These are phyloP conservation scores for Amphiprion clarkii DNA, from an alignment of 2,797 vertebrate species.

Conservation along the genomic window DNA sequence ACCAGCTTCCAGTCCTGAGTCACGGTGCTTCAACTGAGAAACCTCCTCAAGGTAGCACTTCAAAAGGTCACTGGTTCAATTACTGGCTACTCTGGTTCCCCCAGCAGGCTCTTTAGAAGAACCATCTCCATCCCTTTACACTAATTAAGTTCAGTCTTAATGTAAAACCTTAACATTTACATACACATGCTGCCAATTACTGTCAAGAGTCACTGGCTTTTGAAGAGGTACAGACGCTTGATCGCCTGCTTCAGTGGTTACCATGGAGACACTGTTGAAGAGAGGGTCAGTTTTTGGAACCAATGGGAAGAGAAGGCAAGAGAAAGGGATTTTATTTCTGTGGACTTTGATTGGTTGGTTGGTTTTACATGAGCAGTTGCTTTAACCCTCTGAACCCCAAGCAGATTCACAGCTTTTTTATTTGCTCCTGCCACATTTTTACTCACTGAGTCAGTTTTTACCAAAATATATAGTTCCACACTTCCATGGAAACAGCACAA, in stretches of 20 bases:
- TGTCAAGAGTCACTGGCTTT: conserved; percentile 38
- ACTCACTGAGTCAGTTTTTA: too few species aligned
- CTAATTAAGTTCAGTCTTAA: conserved; percentile 62
- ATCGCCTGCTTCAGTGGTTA: conserved; percentile 39
- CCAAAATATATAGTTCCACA: too few species aligned
- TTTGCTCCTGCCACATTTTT: too few species aligned
- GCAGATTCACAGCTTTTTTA: too few species aligned
- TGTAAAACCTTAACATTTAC: conserved; percentile 62
- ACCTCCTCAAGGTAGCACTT: conserved; percentile 44
- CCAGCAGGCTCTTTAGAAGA: conserved; percentile 41
- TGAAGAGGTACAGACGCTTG: conserved; percentile 18
- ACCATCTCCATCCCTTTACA: conserved; percentile 30
- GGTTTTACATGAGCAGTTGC: conserved; percentile 10
- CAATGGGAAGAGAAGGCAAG: neutral
- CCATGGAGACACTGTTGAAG: conserved; percentile 35
- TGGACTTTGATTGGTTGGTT: conserved; percentile 22
- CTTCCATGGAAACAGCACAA: too few species aligned
- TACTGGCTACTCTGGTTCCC: conserved; percentile 49
- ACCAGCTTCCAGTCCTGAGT: conserved; percentile 22
- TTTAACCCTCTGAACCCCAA: neutral
- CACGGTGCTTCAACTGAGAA: conserved; percentile 30
- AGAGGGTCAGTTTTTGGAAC: conserved; percentile 14
- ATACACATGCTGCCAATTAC: conserved; percentile 61
- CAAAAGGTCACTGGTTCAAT: conserved; percentile 75
- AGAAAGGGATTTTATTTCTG: too few species aligned